Conservation (phyloP, 2,888 invertebrate genomes). For the Xestia ashworthii region DNA sequence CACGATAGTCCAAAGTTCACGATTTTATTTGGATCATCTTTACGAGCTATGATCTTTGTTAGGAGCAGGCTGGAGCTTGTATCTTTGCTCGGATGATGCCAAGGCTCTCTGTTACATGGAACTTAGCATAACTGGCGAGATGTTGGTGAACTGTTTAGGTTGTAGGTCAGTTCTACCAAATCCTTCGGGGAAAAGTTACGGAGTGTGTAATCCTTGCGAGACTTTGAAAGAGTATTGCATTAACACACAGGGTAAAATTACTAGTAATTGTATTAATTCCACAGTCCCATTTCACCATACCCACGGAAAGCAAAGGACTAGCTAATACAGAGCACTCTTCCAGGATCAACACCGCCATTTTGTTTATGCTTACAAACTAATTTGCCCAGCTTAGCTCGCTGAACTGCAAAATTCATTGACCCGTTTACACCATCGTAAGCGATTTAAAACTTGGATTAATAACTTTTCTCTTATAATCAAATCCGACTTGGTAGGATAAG, state of each 20-base stretch:
- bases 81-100: not conserved
- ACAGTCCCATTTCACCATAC: not conserved
- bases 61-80: not conserved
- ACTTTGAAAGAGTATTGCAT: not conserved
- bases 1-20: too few relatives aligned
- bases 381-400: conserved; percentile 67
- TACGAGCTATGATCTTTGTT: not conserved
- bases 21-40: not conserved
- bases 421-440: conserved; percentile 70
- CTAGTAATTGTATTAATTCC: not conserved
- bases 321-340: not conserved
- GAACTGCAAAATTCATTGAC: conserved; percentile 79
- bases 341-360: conserved; percentile 15
- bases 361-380: conserved; percentile 57
- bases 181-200: not conserved
- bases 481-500: conserved; percentile 75
- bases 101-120: too few relatives aligned
- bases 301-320: not conserved
- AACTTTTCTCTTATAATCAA: conserved; percentile 80
- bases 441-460: conserved; percentile 82
- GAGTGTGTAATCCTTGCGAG: not conserved
- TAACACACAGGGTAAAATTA: not conserved
- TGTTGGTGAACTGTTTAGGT: not conserved
- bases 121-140: too few relatives aligned
- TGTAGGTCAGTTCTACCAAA: not conserved